Base-by-base conservation (phyloP, 1,140 invertebrate genomes). In the Drosophila ogumai region DNA sequence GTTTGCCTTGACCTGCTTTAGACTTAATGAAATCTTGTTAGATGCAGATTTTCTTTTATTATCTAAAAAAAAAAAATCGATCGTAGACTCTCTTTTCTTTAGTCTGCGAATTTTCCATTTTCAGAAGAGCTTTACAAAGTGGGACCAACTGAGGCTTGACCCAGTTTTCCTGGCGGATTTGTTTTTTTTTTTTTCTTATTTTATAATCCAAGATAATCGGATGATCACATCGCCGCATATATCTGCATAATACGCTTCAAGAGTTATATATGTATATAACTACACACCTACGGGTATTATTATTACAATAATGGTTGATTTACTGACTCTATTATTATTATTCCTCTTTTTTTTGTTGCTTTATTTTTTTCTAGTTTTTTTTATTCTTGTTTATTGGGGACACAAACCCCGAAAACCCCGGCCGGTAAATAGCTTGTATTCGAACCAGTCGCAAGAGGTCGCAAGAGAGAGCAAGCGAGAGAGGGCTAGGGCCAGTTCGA, bases 191-290 rank as follows among this genome's bases (percentile, higher is more conserved):
- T 25, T 10, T 17, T 15, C 22, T 5, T 44, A 25, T 60, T 79
- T 41, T 54, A 44, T 72, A 86, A 86, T 81, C 67, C 65, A 65
- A 71, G 73, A 69, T 84, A 81, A 84, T 84, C 80, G 46, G 36
- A 77, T 82, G 73, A 75, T 55, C 59, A 50, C 55, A 49, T 59
- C 44, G 34, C 34, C 19, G 52, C 52, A 36, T n/a, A 40, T 71
- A 56, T 79, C 36, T 79, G 75, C 75, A 79, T 68, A 68, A 68
- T 68, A 28, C 15, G n/a, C 63, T 10, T 19, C 57, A 47, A 32
- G 38, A 36, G 31, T 41, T 19, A 43, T 50, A 25, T 49, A 12
- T 17, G 3, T 19, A 28, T n/a, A 17, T 19, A 10, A n/a, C n/a
- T 6, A 6, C 12, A 25, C 19, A 47, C 22, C 22, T 47, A 47